These are phyloP conservation scores for Eulithis testata DNA, from an alignment of 2,888 invertebrate species.

Conservation along the genomic window DNA sequence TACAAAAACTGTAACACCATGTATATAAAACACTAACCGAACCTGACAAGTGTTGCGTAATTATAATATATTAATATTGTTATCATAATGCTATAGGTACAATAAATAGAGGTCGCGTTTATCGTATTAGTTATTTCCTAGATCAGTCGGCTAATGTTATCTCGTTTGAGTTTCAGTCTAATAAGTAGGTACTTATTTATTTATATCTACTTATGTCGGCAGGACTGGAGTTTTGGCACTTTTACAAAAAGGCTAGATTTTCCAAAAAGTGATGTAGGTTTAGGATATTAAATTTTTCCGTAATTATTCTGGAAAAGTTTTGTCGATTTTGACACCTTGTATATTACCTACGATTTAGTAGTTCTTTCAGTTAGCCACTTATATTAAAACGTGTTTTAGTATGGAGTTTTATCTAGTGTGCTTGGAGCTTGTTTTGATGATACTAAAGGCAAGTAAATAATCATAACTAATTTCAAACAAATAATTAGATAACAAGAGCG, in stretches of 20 bases:
- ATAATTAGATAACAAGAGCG: constrained; percentile 15
- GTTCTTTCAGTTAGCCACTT: too few species aligned
- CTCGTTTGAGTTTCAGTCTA: constrained; percentile 18
- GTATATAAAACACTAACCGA: constrained; percentile 15
- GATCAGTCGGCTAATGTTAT: constrained; percentile 17
- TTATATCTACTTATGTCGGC: neutral
- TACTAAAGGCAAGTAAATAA: constrained; percentile 8
- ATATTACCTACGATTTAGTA: too few species aligned
- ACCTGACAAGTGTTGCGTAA: constrained; percentile 26
- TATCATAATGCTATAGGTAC: constrained; percentile 26
- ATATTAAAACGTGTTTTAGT: too few species aligned
- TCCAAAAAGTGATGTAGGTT: too few species aligned
- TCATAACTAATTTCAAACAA: constrained; percentile 13
- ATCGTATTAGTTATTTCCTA: constrained; percentile 32
- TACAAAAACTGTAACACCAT: constrained; percentile 3
- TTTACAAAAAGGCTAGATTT: too few species aligned
- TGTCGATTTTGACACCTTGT: too few species aligned
- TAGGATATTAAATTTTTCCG: too few species aligned
- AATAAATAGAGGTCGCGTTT: constrained; percentile 27
- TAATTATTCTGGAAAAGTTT: too few species aligned
- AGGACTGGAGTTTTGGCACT: too few species aligned
- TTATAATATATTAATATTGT: constrained; percentile 24
- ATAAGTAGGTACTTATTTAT: constrained; percentile 6
- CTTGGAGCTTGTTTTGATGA: too few species aligned
- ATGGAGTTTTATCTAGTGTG: too few species aligned